Percentiles rank a stretch among this genome's conserved stretches.
Conservation (phyloP, 1,140 invertebrate genomes). For the Lepidurus couesii region DNA sequence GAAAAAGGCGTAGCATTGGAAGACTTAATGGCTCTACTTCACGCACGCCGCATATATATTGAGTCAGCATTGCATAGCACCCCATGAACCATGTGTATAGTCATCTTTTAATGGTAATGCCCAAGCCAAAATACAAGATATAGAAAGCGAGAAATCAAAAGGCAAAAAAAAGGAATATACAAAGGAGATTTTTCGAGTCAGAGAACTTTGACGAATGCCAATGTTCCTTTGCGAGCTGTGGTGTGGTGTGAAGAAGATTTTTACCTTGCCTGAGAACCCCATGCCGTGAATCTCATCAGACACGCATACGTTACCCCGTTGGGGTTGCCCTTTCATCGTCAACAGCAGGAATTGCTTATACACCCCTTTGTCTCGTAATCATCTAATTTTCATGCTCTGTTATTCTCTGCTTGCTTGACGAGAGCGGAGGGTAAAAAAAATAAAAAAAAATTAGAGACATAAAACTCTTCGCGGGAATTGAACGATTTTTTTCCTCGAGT, state of each 20-base stretch:
- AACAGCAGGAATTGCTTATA: slow-evolving; percentile 19
- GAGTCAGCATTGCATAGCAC: slow-evolving; percentile 12
- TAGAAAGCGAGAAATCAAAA: slow-evolving; percentile 1
- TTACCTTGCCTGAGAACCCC: slow-evolving; percentile 2
- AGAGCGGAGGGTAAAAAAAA: background rate
- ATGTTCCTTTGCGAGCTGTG: slow-evolving; percentile 15
- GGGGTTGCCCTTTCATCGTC: slow-evolving; percentile 17
- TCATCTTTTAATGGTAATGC: slow-evolving; percentile 22
- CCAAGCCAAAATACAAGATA: background rate
- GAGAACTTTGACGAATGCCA: slow-evolving; percentile 9
- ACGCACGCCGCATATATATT: slow-evolving; percentile 5
- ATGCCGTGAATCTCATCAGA: slow-evolving; percentile 21
- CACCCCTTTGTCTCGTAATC: slow-evolving; percentile 18
- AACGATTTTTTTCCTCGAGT: slow-evolving; percentile 1
- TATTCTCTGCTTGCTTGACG: slow-evolving; percentile 8
- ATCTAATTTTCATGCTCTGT: slow-evolving; percentile 22
- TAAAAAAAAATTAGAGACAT: background rate
- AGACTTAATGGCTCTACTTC: slow-evolving; percentile 22
- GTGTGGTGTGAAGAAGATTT: slow-evolving; percentile 15
- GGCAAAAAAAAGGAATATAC: background rate
- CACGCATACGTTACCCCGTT: slow-evolving; percentile 20
- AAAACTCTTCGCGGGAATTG: background rate
- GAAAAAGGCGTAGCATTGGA: slow-evolving; percentile 19
- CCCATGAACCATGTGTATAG: slow-evolving; percentile 3
- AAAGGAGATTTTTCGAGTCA: background rate